These are phyloP conservation scores for Dipodomys spectabilis DNA, from an alignment of 2,113 vertebrate species.

Conservation along the genomic window DNA sequence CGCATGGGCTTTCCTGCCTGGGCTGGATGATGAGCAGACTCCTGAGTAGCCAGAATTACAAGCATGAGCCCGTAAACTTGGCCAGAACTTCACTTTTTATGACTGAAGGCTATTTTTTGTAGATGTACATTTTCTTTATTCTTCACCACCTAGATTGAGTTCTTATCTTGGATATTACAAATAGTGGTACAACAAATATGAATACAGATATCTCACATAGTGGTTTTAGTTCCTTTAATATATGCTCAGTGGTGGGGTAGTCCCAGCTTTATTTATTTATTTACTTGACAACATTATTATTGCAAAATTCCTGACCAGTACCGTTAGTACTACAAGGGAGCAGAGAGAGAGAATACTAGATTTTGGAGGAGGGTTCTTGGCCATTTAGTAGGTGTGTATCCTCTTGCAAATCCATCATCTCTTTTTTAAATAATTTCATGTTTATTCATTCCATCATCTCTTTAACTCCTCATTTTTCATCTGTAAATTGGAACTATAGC, in stretches of 20 bases:
- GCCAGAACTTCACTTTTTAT: neutral
- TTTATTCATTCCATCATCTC: no score
- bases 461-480: neutral
- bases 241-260: neutral
- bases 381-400: neutral
- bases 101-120: neutral
- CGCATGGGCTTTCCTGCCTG: no score
- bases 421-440: neutral
- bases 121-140: neutral
- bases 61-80: no score
- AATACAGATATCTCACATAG: neutral
- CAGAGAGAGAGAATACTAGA: neutral
- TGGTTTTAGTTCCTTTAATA: neutral
- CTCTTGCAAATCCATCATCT: neutral
- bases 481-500: conserved; percentile 21
- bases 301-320: conserved; percentile 5
- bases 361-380: neutral
- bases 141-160: neutral
- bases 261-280: neutral
- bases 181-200: neutral
- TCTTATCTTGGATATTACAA: neutral
- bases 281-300: neutral
- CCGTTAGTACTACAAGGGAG: neutral
- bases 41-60: no score
- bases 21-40: no score